Conservation (phyloP, 2,113 vertebrate species). For the Myotis lucifugus region DNA sequence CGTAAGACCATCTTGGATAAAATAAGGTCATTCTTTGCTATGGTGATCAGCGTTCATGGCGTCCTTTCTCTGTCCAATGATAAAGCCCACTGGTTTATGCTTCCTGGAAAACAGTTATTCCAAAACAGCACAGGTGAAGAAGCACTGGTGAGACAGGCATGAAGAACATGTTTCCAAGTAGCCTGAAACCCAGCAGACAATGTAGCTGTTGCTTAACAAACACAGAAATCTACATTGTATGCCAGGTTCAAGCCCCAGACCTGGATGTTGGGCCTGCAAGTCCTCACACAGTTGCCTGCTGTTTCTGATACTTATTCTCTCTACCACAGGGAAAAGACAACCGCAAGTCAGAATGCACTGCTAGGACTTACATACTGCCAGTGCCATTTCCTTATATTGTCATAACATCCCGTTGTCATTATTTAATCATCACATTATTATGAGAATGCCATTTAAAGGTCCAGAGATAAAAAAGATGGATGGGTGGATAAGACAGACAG, state of each 20-base stretch:
- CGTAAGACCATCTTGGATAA: background rate
- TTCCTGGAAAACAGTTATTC: slow-evolving; percentile 25
- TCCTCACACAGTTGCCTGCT: background rate
- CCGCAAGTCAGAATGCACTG: background rate
- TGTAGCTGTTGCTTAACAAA: slow-evolving; percentile 99
- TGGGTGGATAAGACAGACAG: background rate
- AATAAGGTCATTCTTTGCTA: slow-evolving; percentile 30
- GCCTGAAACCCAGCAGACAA: slow-evolving; percentile 99
- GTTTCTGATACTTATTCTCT: background rate
- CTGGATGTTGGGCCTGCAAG: slow-evolving; percentile 73
- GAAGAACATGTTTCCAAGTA: slow-evolving; percentile 86
- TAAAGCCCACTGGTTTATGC: background rate
- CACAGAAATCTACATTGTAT: slow-evolving; percentile 99
- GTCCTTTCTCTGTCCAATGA: background rate
- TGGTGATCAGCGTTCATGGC: background rate
- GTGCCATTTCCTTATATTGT: slow-evolving; percentile 24
- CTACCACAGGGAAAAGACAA: background rate
- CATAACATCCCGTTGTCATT: background rate
- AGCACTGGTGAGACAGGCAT: slow-evolving; percentile 40
- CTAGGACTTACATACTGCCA: background rate
- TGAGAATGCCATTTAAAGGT: slow-evolving; percentile 31
- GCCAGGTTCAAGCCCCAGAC: slow-evolving; percentile 96
- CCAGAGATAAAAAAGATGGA: background rate
- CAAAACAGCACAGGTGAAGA: slow-evolving; percentile 12
- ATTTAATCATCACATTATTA: slow-evolving; percentile 18